Evolutionary conservation across 2,113 vertebrate species (phyloP).

Genomic region (Gila orcuttii): DNA sequence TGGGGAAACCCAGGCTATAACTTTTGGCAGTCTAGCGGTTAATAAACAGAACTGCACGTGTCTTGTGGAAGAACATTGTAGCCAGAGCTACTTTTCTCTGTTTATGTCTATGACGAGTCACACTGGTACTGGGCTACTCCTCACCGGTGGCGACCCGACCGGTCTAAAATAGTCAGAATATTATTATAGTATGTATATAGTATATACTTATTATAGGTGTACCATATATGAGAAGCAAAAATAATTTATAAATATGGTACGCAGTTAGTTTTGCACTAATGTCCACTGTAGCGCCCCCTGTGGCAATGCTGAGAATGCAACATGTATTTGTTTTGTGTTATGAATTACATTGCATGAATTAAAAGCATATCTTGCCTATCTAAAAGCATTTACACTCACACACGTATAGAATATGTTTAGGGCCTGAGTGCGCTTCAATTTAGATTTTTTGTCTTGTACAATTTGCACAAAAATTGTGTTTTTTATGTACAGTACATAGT

Average conservation of each 20-base stretch:
- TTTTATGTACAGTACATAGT: background rate
- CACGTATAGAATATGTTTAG: background rate
- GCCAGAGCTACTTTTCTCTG: no score
- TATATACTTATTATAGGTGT: no score
- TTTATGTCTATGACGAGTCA: no score
- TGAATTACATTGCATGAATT: background rate
- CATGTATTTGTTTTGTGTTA: background rate
- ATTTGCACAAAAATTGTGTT: background rate
- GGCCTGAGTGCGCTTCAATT: background rate
- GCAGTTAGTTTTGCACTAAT: background rate
- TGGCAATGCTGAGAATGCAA: background rate
- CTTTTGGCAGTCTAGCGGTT: no score
- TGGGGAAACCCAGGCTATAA: no score
- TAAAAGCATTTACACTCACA: background rate
- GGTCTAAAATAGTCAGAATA: no score
- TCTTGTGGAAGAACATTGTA: no score
- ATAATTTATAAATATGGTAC: background rate
- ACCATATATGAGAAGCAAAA: background rate
- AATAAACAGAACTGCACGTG: no score
- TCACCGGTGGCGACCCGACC: no score
- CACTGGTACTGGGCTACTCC: no score
- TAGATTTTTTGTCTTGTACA: background rate
- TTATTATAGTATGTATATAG: no score
- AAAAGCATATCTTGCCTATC: background rate
- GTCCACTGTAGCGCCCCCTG: background rate